Evolutionary conservation across 2,888 invertebrate genomes (phyloP).

Genomic region (Clunio marinus): DNA sequence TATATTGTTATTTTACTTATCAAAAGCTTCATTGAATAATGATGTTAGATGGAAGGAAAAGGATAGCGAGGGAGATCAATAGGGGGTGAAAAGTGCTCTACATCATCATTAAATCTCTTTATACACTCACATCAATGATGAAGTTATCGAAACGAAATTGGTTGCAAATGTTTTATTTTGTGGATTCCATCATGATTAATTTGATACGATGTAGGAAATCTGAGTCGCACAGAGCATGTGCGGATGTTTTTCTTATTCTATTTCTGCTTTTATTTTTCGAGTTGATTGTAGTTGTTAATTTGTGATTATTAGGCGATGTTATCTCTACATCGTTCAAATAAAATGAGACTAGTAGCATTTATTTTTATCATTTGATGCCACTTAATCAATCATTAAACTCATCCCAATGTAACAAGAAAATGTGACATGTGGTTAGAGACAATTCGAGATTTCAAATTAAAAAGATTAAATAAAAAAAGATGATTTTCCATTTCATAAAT

Average conservation of each 20-base stretch:
- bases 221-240: conserved; percentile 26
- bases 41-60: conserved; percentile 4
- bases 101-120: conserved; percentile 32
- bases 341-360: too few species aligned
- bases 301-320: neutral
- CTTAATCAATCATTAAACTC: conserved; percentile 1
- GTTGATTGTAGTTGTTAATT: neutral
- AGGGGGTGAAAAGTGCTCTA: neutral
- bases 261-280: neutral
- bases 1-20: conserved; percentile 37
- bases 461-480: too few species aligned
- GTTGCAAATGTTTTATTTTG: conserved; percentile 15
- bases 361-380: neutral
- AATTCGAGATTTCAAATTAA: neutral
- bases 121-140: conserved; percentile 11
- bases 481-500: conserved; percentile 34
- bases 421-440: conserved; percentile 11
- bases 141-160: conserved; percentile 10
- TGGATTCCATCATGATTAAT: conserved; percentile 16
- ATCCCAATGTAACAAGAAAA: neutral
- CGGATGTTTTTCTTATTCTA: neutral
- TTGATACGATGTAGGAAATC: neutral
- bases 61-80: neutral
- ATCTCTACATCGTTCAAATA: too few species aligned
- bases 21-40: conserved; percentile 11